Evolutionary conservation across 2,888 invertebrate species (phyloP).

Genomic region (Agonopterix arenella): DNA sequence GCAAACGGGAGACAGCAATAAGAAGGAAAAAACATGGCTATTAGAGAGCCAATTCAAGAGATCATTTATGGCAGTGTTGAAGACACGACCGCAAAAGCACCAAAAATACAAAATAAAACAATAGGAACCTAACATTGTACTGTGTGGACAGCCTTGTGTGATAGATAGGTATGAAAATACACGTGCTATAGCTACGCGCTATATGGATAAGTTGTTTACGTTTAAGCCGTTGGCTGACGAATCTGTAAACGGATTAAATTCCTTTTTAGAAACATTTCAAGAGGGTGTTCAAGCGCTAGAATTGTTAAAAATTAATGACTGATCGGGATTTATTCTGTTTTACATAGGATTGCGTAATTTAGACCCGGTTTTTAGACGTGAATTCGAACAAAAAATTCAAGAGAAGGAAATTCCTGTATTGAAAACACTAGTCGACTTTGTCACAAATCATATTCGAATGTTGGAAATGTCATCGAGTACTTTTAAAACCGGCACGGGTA

Average conservation of each 20-base stretch:
- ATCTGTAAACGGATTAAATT: too few species aligned
- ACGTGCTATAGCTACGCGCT: slow-evolving; percentile 1
- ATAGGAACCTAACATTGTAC: too few species aligned
- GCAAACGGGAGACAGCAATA: too few species aligned
- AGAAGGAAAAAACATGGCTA: too few species aligned
- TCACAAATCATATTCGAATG: too few species aligned
- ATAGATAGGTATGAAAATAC: slow-evolving; percentile 4
- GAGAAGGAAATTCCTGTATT: too few species aligned
- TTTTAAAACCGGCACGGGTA: neutral
- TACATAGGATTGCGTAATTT: slow-evolving; percentile 1
- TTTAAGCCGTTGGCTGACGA: slow-evolving; percentile 1
- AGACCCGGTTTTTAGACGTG: neutral
- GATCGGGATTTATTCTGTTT: neutral
- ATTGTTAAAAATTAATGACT: slow-evolving; percentile 1
- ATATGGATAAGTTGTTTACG: slow-evolving; percentile 4
- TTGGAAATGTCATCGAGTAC: neutral
- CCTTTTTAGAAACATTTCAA: slow-evolving; percentile 2
- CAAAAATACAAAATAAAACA: too few species aligned
- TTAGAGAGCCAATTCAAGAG: too few species aligned
- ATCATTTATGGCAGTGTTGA: too few species aligned
- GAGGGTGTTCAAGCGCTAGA: slow-evolving; percentile 1
- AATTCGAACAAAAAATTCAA: neutral
- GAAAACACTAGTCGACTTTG: too few species aligned
- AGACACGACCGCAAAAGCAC: too few species aligned
- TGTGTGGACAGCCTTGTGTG: neutral